phyloP scores from a whole-genome alignment of 2,888 invertebrate species.

The Chesias legatella region DNA sequence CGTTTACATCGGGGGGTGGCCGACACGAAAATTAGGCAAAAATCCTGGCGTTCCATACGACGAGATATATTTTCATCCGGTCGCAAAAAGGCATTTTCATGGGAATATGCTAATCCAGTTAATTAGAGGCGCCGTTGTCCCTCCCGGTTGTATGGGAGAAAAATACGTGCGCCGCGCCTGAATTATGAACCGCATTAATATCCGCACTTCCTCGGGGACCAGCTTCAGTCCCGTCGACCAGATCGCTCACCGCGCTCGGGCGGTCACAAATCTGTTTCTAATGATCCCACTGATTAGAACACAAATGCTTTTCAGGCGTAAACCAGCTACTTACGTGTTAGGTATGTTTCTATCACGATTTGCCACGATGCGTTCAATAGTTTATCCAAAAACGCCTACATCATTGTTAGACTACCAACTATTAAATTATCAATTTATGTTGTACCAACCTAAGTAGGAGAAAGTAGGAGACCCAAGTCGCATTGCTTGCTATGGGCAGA shows the following conservation, averaged over 20 bases:
- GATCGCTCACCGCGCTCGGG: conserved; percentile 14
- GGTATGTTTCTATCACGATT: no score
- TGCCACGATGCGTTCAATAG: no score
- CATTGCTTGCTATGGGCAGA: no score
- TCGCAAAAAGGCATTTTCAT: conserved; percentile 52
- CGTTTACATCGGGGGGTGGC: conserved; percentile 39
- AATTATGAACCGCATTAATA: conserved; percentile 74
- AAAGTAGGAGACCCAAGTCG: no score
- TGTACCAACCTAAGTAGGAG: no score
- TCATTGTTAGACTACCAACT: no score
- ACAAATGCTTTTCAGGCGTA: no score
- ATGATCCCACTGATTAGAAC: conserved; percentile 1
- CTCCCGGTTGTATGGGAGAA: conserved; percentile 65
- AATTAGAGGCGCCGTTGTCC: conserved; percentile 71
- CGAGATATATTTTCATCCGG: conserved; percentile 39
- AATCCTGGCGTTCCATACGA: conserved; percentile 44
- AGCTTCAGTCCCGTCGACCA: conserved; percentile 37
- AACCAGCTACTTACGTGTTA: no score
- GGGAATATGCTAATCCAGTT: conserved; percentile 75
- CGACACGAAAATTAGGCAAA: conserved; percentile 51
- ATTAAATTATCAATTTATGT: no score
- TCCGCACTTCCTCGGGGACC: conserved; percentile 64
- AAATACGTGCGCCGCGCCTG: conserved; percentile 59
- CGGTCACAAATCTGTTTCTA: conserved; percentile 20
- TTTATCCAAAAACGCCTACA: no score